Evolutionary conservation across 2,113 vertebrate species (phyloP).

Genomic region (Thryonomys swinderianus): DNA sequence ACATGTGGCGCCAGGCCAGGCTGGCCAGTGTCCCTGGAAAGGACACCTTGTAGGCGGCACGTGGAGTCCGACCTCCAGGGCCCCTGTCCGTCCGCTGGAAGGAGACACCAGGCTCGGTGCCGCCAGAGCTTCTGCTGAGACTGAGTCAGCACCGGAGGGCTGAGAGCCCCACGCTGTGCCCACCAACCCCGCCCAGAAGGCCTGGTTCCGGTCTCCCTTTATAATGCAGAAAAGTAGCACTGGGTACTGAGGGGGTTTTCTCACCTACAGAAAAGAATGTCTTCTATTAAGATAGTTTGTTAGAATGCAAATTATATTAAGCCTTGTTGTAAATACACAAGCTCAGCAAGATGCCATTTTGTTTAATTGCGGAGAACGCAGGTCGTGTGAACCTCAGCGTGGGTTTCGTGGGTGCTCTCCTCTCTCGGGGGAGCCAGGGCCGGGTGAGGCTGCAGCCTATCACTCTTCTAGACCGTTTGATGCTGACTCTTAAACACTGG

Average conservation of each 20-base stretch:
- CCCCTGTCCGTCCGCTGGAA: neutral
- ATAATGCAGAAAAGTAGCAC: neutral
- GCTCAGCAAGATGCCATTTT: neutral
- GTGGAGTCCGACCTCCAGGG: neutral
- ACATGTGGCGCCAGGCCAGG: neutral
- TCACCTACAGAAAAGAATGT: neutral
- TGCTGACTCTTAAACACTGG: neutral
- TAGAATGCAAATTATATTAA: neutral
- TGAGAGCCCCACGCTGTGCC: neutral
- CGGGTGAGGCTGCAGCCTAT: neutral
- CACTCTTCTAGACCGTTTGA: neutral
- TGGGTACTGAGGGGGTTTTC: too few species aligned
- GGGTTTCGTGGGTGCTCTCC: too few species aligned
- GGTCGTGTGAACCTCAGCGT: neutral
- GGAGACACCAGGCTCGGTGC: neutral
- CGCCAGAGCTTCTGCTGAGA: neutral
- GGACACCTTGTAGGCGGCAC: neutral
- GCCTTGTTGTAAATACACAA: neutral
- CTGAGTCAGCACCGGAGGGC: neutral
- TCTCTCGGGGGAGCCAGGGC: neutral
- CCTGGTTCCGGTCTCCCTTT: neutral
- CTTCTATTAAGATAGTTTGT: neutral
- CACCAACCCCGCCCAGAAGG: neutral
- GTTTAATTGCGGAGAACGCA: neutral
- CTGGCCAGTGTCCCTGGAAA: neutral